Evolutionary conservation across 2,113 vertebrate species (phyloP).

Genomic region (Puntigrus tetrazona): DNA sequence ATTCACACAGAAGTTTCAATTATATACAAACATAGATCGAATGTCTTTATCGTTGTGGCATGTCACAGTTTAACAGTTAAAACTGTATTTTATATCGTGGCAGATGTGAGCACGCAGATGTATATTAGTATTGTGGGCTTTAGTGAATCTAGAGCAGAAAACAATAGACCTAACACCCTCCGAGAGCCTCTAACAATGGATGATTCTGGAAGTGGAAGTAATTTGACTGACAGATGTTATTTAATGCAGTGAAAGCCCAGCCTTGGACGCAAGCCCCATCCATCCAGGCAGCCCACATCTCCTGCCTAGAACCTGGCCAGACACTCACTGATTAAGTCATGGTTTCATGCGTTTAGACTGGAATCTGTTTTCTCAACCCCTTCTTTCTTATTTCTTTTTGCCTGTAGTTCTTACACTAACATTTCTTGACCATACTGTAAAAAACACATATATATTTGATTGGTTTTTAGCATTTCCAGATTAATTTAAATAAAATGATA

Average conservation of each 20-base stretch:
- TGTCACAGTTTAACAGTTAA: background rate
- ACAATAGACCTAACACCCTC: background rate
- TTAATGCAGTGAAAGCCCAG: background rate
- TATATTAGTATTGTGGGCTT: conserved; percentile 7
- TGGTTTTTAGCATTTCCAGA: background rate
- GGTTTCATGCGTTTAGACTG: background rate
- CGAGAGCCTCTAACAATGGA: background rate
- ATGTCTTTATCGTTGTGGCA: background rate
- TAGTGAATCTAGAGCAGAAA: background rate
- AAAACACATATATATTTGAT: background rate
- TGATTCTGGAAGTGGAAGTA: background rate
- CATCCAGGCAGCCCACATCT: conserved; percentile 15
- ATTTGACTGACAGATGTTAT: conserved; percentile 21
- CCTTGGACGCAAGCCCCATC: background rate
- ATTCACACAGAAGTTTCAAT: background rate
- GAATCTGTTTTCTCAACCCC: conserved; percentile 20
- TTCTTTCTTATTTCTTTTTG: background rate
- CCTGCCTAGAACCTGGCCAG: background rate
- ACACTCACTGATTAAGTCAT: conserved; percentile 11
- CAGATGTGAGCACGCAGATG: conserved; percentile 4
- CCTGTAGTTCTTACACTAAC: background rate
- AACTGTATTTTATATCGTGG: background rate
- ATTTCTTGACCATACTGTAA: background rate
- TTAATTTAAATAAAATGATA: background rate
- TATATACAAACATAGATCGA: background rate